Evolutionary conservation across 1,140 invertebrate species (phyloP).

Genomic region (Drosophila takahashii): DNA sequence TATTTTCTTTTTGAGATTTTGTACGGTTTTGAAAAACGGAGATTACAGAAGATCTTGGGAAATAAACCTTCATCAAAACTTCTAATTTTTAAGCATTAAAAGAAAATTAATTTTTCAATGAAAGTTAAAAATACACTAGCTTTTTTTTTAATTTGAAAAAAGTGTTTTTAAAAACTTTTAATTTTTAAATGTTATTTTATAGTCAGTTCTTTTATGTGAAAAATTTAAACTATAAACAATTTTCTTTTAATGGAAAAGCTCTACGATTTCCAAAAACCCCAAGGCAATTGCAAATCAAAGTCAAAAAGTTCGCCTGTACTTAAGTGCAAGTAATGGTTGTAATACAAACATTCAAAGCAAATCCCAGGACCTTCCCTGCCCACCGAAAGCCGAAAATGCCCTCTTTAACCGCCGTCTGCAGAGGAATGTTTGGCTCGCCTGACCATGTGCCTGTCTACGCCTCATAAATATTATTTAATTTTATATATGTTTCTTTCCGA

Average conservation of each 20-base stretch:
- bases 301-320: conserved; percentile 14
- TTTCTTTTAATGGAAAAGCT: too few species aligned
- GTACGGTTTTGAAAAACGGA: neutral
- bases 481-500: conserved; percentile 75
- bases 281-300: neutral
- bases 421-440: conserved; percentile 57
- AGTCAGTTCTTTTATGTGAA: too few species aligned
- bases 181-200: too few species aligned
- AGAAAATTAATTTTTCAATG: too few species aligned
- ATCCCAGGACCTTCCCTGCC: conserved; percentile 17
- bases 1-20: neutral
- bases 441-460: conserved; percentile 79
- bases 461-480: conserved; percentile 81
- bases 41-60: too few species aligned
- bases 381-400: conserved; percentile 4
- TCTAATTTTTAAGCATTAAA: too few species aligned
- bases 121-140: too few species aligned
- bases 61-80: too few species aligned
- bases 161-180: too few species aligned
- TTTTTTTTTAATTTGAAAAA: too few species aligned
- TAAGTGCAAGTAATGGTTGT: conserved; percentile 30
- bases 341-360: conserved; percentile 23
- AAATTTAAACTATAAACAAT: too few species aligned
- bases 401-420: conserved; percentile 16
- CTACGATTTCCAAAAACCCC: too few species aligned